Evolutionary conservation across 64 coral and sea anemone species (phyloP).

Genomic region (Trachythela sp.): DNA sequence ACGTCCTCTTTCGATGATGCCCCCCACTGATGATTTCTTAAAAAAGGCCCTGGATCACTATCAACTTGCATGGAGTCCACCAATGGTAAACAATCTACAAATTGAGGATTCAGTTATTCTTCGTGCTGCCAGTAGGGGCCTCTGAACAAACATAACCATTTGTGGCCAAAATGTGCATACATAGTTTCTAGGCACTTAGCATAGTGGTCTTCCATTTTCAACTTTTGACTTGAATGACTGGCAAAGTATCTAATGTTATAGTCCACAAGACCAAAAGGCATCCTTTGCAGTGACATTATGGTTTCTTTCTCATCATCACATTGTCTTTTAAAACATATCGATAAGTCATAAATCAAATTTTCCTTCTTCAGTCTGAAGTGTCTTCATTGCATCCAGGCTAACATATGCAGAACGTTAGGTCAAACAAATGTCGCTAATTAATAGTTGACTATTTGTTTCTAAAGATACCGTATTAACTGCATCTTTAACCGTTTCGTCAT

Average conservation of each 20-base stretch:
- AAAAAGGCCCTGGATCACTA: too few relatives aligned
- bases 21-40: too few relatives aligned
- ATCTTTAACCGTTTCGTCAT: neutral
- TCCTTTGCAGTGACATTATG: neutral
- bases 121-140: neutral
- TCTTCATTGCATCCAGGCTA: neutral
- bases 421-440: neutral
- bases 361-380: neutral
- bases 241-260: neutral
- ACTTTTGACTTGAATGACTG: neutral
- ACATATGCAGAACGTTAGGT: neutral
- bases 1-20: too few relatives aligned
- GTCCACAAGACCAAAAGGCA: neutral
- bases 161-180: slow-evolving; percentile 20
- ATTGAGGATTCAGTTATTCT: neutral
- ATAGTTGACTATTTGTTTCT: neutral
- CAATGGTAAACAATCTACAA: too few relatives aligned
- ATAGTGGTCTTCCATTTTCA: slow-evolving; percentile 26
- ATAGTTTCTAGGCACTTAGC: slow-evolving; percentile 7
- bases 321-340: neutral
- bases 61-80: too few relatives aligned
- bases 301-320: neutral
- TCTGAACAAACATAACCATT: neutral
- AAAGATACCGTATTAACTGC: neutral
- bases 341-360: neutral